A percentile compares a stretch with the other conserved stretches of the same genome.
phyloP scores from a whole-genome alignment of 2,113 vertebrate genomes.

The Corydoras maculifer region DNA sequence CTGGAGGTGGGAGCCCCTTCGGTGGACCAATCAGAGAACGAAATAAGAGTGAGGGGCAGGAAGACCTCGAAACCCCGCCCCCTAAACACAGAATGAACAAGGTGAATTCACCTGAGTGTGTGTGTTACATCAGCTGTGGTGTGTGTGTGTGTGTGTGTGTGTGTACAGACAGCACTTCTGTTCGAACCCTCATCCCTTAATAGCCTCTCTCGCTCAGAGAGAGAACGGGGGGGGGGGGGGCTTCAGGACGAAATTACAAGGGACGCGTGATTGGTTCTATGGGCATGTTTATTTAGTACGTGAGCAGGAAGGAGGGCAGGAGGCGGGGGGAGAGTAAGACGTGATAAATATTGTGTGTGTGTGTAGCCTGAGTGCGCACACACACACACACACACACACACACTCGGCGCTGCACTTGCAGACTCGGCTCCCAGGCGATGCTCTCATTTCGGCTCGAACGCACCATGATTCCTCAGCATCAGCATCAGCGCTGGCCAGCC shows the following conservation, averaged over 20 bases:
- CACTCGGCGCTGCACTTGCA: slow-evolving; percentile 15
- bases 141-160: too few species aligned
- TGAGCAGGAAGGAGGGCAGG: not conserved
- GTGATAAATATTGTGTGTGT: slow-evolving; percentile 18
- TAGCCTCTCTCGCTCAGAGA: not conserved
- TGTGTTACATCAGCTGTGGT: too few species aligned
- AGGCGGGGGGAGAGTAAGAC: slow-evolving; percentile 24
- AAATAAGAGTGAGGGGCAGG: too few species aligned
- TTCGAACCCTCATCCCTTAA: not conserved
- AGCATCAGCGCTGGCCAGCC: slow-evolving; percentile 8
- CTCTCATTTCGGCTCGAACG: slow-evolving; percentile 3
- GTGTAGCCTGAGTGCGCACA: not conserved
- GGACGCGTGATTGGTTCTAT: not conserved
- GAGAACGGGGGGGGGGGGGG: too few species aligned
- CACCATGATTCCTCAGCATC: slow-evolving; percentile 40
- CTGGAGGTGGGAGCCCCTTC: too few species aligned
- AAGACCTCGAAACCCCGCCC: too few species aligned
- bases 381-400: slow-evolving; percentile 11
- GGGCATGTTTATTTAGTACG: slow-evolving; percentile 14
- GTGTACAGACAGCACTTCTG: too few species aligned
- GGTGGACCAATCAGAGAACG: too few species aligned
- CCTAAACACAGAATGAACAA: too few species aligned
- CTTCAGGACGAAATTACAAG: not conserved
- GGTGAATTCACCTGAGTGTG: too few species aligned
- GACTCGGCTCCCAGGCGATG: slow-evolving; percentile 13